Evolutionary conservation across 92 coral and sea anemone genomes (phyloP).

Genomic region (Diadumene lineata): DNA sequence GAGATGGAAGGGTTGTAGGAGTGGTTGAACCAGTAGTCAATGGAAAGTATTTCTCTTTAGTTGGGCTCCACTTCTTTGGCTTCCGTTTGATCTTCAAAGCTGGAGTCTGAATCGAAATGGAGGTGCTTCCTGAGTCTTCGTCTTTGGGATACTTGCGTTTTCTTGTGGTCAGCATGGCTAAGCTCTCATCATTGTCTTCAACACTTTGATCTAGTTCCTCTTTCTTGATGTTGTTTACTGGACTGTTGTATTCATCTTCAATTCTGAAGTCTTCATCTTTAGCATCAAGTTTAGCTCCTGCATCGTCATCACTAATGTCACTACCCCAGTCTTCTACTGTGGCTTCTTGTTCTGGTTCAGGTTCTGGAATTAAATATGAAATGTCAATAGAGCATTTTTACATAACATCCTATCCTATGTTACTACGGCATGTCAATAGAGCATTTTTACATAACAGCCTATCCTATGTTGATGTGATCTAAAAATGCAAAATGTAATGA

Average conservation of each 20-base stretch:
- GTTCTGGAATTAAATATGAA: constrained; percentile 5
- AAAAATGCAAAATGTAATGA: no score
- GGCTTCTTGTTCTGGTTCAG: constrained; percentile 43
- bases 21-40: neutral
- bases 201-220: neutral
- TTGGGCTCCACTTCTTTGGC: constrained; percentile 41
- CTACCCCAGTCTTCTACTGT: constrained; percentile 82
- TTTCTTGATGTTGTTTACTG: constrained; percentile 5
- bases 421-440: neutral
- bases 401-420: neutral
- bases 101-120: constrained; percentile 53
- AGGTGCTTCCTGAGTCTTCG: neutral
- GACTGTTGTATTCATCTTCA: constrained; percentile 19
- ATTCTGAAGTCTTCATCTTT: constrained; percentile 31
- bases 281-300: constrained; percentile 52
- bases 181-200: neutral
- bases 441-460: neutral
- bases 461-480: no score
- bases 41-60: constrained; percentile 9
- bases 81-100: constrained; percentile 51
- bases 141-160: constrained; percentile 29
- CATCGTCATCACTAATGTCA: constrained; percentile 75
- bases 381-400: neutral
- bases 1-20: constrained; percentile 6
- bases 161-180: constrained; percentile 27